phyloP scores from a whole-genome alignment of 2,797 vertebrate species.

The Merluccius polli region DNA sequence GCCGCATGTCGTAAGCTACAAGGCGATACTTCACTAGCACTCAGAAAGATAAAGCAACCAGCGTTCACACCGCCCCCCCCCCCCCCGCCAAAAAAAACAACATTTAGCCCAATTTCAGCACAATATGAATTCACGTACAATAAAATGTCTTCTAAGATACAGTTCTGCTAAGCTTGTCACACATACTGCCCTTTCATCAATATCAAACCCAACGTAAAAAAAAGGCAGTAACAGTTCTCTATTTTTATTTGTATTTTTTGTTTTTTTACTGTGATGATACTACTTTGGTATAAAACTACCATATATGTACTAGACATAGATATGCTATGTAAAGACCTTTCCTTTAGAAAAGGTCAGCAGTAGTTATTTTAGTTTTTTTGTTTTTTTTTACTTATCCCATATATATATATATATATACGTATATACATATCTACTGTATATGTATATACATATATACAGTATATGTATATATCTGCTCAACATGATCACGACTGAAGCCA shows the following conservation, averaged over 20 bases:
- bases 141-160: background rate
- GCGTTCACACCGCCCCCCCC: background rate
- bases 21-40: no score
- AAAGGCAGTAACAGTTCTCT: conserved; percentile 1
- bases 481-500: background rate
- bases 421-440: background rate
- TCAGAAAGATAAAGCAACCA: background rate
- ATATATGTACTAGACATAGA: conserved; percentile 61
- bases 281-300: conserved; percentile 77
- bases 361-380: background rate
- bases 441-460: background rate
- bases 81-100: background rate
- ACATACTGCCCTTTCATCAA: background rate
- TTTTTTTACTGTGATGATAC: conserved; percentile 51
- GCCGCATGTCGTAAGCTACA: background rate
- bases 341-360: conserved; percentile 28
- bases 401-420: background rate
- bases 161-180: background rate
- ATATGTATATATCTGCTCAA: background rate
- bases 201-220: conserved; percentile 7
- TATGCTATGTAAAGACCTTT: conserved; percentile 47
- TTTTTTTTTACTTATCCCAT: background rate
- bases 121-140: background rate
- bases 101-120: background rate
- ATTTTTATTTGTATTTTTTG: conserved; percentile 19